Evolutionary conservation across 2,113 vertebrate genomes (phyloP).

Genomic region (Rhea americana): DNA sequence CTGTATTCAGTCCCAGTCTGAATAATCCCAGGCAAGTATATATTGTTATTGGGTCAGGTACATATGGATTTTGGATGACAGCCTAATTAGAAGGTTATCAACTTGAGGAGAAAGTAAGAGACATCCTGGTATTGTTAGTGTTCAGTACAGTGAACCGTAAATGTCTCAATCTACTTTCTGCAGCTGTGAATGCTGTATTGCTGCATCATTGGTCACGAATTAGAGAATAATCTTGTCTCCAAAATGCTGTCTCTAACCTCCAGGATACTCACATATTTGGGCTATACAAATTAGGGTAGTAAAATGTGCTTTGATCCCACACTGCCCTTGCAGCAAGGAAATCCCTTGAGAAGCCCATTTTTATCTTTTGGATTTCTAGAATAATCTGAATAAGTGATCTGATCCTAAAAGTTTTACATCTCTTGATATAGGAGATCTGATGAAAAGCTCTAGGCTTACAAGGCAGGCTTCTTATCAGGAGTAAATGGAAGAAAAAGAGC

Average conservation of each 20-base stretch:
- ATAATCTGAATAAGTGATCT: neutral
- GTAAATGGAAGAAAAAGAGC: neutral
- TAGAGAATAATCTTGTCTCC: neutral
- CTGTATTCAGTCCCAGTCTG: neutral
- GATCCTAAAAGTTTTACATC: neutral
- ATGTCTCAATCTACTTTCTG: neutral
- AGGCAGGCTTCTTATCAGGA: neutral
- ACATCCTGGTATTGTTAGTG: accelerated
- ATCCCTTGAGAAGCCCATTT: neutral
- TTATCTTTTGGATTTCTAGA: neutral
- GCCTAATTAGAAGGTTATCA: neutral
- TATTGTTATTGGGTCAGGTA: neutral
- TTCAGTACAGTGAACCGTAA: neutral
- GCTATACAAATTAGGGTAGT: neutral
- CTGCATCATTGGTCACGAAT: neutral
- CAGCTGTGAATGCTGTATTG: neutral
- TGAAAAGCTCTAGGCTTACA: neutral
- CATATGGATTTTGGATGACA: neutral
- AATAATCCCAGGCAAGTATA: neutral
- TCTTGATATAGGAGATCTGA: neutral
- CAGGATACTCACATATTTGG: neutral
- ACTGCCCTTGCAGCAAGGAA: neutral
- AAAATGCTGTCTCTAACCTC: neutral
- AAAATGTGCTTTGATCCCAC: neutral
- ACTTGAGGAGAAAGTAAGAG: neutral